These are phyloP conservation scores for Heterodera carotae DNA, from an alignment of 1,140 invertebrate genomes.

Conservation along the genomic window DNA sequence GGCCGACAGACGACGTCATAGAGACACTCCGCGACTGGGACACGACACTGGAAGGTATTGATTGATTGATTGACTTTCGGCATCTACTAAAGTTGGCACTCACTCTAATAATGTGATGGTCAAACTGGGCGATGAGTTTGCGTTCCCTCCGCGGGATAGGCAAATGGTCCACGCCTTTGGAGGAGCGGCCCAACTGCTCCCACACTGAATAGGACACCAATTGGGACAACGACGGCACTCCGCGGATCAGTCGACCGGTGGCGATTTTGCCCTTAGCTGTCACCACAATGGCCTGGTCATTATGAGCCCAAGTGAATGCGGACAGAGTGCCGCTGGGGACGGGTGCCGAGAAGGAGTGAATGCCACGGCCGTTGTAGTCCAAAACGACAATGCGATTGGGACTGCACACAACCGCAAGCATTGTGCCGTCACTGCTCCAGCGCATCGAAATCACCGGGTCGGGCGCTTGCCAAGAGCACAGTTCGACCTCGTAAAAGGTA, in stretches of 20 bases:
- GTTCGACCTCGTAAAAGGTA: slow-evolving; percentile 57
- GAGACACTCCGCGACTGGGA: slow-evolving; percentile 82
- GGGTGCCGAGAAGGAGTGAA: slow-evolving; percentile 47
- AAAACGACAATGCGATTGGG: slow-evolving; percentile 51
- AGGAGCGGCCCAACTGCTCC: slow-evolving; percentile 65
- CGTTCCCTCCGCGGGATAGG: slow-evolving; percentile 83
- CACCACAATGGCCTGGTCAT: slow-evolving; percentile 88
- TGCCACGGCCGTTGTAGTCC: slow-evolving; percentile 44
- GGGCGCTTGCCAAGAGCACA: slow-evolving; percentile 45
- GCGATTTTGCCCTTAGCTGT: slow-evolving; percentile 81
- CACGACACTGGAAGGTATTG: slow-evolving; percentile 77
- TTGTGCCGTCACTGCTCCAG: slow-evolving; percentile 58
- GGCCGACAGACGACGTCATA: slow-evolving; percentile 89
- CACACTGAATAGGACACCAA: slow-evolving; percentile 68
- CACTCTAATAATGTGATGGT: slow-evolving; percentile 91
- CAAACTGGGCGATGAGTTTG: slow-evolving; percentile 81
- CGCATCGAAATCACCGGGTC: slow-evolving; percentile 49
- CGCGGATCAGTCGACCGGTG: slow-evolving; percentile 82
- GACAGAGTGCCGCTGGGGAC: slow-evolving; percentile 31
- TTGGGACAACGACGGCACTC: slow-evolving; percentile 84
- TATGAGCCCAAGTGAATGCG: slow-evolving; percentile 75
- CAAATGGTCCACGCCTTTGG: slow-evolving; percentile 72
- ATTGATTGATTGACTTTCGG: background rate
- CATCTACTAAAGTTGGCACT: slow-evolving; percentile 68
- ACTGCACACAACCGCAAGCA: slow-evolving; percentile 56